Evolutionary conservation across 2,113 vertebrate genomes (phyloP), one percentile per base, ranked within the genome.

Genomic region (Nothocercus julius): DNA sequence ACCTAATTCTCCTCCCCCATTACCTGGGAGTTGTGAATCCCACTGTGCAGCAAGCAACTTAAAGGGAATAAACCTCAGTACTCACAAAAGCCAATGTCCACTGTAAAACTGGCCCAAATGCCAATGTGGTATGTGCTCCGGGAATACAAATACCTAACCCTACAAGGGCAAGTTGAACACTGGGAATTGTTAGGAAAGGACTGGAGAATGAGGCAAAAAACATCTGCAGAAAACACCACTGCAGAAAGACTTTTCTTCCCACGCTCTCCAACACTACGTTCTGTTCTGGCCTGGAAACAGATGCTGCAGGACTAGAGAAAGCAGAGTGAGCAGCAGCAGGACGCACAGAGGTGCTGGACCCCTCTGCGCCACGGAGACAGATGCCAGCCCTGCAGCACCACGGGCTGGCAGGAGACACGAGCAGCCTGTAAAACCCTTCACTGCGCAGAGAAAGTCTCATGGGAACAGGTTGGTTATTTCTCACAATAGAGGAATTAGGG

Each of bases 71-170:
- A 68, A 74, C 7, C 24, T 64, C 47, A n/a, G 27, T 19, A 28
- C 20, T 69, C 49, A 32, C 40, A 49, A n/a, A 80, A 91, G 25
- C 53, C 47, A 80, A 59, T 14, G 42, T 4, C 28, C 20, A 32
- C 36, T 59, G n/a, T 59, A 34, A 80, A 84, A 80, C 25, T 36
- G 38, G 8, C 24, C 58, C 59, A 91, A 70, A 87, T 63, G 22
- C 0, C 0, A 58, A 63, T 18, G 20, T 42, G 19, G 16, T 32
- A 17, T 11, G 30, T 0, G 0, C 47, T 83, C 34, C 58, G 36
- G 36, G 49, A 79, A 75, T 69, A 63, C 13, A 58, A 63, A 64
- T 69, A 40, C 16, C 30, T 66, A 66, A 66, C 27, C 24, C 18
- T 49, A 59, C 51, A 70, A 86, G 68, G 47, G 45, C 72, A 78